Evolutionary conservation across 2,113 vertebrate species (phyloP).

Genomic region (Lophura nycthemera): DNA sequence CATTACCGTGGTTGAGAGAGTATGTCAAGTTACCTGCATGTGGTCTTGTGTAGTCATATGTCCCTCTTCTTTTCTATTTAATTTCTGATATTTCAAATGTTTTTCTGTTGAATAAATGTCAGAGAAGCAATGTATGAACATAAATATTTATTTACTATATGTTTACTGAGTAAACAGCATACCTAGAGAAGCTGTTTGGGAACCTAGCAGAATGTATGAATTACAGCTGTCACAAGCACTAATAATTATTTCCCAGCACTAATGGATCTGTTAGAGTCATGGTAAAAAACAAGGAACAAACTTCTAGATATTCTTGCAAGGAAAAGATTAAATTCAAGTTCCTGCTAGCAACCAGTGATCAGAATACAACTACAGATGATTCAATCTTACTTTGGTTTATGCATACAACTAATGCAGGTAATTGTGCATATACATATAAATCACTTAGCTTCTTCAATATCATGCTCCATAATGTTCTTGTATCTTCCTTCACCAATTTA

Average conservation of each 20-base stretch:
- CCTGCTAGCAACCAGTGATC: neutral
- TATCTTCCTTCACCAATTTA: neutral
- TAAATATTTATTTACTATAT: neutral
- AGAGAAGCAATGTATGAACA: neutral
- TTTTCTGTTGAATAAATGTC: neutral
- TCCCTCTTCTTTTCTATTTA: neutral
- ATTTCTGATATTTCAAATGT: neutral
- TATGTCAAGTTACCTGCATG: neutral
- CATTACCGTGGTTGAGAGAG: neutral
- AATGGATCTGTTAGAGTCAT: neutral
- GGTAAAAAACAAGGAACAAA: neutral
- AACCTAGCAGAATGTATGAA: neutral
- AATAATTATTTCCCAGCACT: neutral
- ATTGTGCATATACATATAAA: fast-evolving
- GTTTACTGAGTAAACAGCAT: neutral
- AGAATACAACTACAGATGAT: neutral
- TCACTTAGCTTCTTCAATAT: neutral
- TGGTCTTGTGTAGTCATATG: neutral
- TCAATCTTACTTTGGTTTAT: neutral
- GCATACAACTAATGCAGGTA: neutral
- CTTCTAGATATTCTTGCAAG: neutral
- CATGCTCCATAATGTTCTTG: neutral
- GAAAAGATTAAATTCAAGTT: neutral
- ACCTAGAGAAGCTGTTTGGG: neutral
- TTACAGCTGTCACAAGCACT: neutral